phyloP scores from a whole-genome alignment of 2,797 vertebrate species.

The Periophthalmus magnuspinnatus region DNA sequence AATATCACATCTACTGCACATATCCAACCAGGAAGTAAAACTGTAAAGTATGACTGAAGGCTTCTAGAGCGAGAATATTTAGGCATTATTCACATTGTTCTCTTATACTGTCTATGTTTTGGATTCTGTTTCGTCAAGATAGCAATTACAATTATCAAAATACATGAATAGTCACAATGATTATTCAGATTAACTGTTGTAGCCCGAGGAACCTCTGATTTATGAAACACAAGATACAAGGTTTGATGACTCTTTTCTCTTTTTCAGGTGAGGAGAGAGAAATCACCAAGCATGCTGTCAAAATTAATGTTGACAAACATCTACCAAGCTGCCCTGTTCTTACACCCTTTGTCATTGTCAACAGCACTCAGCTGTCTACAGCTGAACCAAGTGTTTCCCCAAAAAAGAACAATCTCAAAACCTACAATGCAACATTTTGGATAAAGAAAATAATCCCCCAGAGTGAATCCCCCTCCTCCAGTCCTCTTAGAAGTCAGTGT shows the following conservation, averaged over 20 bases:
- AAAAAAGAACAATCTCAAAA: constrained; percentile 25
- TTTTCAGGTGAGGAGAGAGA: constrained; percentile 49
- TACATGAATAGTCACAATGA: no score
- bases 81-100: no score
- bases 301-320: constrained; percentile 37
- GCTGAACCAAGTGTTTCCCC: constrained; percentile 19
- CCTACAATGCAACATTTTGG: constrained; percentile 15
- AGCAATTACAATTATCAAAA: no score
- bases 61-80: no score
- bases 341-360: constrained; percentile 70
- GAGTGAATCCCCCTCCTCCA: constrained; percentile 19
- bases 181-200: no score
- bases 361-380: constrained; percentile 16
- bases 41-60: no score
- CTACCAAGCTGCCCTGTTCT: constrained; percentile 68
- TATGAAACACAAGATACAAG: not conserved
- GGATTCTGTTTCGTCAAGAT: no score
- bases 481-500: constrained; percentile 55
- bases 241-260: constrained; percentile 5
- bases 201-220: no score
- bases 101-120: no score
- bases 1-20: no score
- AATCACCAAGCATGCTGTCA: constrained; percentile 19
- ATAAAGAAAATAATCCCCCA: constrained; percentile 20
- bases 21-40: no score